Percentiles rank a stretch among this genome's conserved stretches.
phyloP scores from a whole-genome alignment of 2,888 invertebrate species.

The Boloria euphrosyne region DNA sequence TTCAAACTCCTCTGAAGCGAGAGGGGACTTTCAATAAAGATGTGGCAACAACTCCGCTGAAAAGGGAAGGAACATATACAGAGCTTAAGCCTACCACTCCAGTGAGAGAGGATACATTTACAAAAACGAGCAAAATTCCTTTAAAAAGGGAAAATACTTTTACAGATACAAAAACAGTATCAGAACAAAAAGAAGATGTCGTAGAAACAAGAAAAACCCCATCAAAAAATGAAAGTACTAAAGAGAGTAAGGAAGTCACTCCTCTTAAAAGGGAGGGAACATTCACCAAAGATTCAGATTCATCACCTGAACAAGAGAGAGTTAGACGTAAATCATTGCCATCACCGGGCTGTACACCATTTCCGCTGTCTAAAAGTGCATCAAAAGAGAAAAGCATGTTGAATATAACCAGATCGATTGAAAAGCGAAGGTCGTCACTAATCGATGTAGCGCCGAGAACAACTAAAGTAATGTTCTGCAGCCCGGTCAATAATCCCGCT shows the following conservation, averaged over 20 bases:
- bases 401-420: constrained; percentile 69
- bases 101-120: constrained; percentile 11
- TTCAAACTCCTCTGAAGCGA: constrained; percentile 17
- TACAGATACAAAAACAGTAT: not conserved
- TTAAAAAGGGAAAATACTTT: constrained; percentile 11
- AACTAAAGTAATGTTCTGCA: constrained; percentile 75
- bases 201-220: constrained; percentile 1
- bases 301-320: constrained; percentile 29
- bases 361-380: constrained; percentile 50
- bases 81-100: constrained; percentile 3
- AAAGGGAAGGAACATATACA: not conserved
- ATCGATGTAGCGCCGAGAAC: constrained; percentile 49
- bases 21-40: constrained; percentile 12
- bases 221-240: not conserved
- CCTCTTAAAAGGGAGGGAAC: constrained; percentile 61
- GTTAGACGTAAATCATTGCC: constrained; percentile 53
- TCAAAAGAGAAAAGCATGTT: constrained; percentile 47
- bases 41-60: not conserved
- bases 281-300: constrained; percentile 64
- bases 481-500: constrained; percentile 60
- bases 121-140: constrained; percentile 3
- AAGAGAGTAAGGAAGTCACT: not conserved
- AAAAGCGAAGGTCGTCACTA: constrained; percentile 54
- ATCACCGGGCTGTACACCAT: constrained; percentile 69
- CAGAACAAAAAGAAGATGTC: not conserved